These are phyloP conservation scores for Siniperca chuatsi DNA, from an alignment of 2,113 vertebrate genomes.

Conservation along the genomic window DNA sequence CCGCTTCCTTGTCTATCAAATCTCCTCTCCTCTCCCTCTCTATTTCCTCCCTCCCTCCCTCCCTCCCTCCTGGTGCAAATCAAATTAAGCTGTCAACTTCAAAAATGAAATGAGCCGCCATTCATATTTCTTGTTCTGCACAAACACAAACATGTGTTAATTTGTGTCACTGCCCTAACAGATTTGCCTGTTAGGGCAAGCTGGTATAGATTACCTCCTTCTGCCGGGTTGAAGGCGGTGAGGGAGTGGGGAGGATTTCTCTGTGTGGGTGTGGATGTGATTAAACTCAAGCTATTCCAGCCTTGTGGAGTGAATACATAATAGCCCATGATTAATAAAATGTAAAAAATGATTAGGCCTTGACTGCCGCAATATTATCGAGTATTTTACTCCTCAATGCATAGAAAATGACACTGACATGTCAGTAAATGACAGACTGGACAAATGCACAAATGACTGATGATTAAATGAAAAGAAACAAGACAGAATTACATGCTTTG, in stretches of 20 bases:
- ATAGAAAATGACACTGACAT: background rate
- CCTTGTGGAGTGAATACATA: conserved; percentile 51
- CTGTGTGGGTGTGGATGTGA: conserved; percentile 61
- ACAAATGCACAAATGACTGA: background rate
- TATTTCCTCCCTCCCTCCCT: background rate
- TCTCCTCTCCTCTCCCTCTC: background rate
- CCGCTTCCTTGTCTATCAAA: conserved; percentile 28
- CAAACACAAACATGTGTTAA: conserved; percentile 78
- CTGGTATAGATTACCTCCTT: conserved; percentile 68
- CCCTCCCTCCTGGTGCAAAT: conserved; percentile 40
- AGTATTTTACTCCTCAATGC: background rate
- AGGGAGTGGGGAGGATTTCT: conserved; percentile 35
- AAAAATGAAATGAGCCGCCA: conserved; percentile 64
- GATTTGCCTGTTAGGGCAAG: conserved; percentile 66
- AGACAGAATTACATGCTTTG: background rate
- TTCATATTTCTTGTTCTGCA: conserved; percentile 72
- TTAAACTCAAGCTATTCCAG: conserved; percentile 56
- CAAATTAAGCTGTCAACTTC: conserved; percentile 71
- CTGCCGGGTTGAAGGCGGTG: conserved; percentile 36
- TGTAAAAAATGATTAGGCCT: conserved; percentile 25
- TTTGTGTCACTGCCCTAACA: conserved; percentile 71
- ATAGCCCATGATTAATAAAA: conserved; percentile 46
- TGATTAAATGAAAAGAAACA: background rate
- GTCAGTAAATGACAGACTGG: background rate
- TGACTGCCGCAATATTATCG: background rate